phyloP scores from a whole-genome alignment of 2,888 invertebrate species.

The Thalpophila matura region DNA sequence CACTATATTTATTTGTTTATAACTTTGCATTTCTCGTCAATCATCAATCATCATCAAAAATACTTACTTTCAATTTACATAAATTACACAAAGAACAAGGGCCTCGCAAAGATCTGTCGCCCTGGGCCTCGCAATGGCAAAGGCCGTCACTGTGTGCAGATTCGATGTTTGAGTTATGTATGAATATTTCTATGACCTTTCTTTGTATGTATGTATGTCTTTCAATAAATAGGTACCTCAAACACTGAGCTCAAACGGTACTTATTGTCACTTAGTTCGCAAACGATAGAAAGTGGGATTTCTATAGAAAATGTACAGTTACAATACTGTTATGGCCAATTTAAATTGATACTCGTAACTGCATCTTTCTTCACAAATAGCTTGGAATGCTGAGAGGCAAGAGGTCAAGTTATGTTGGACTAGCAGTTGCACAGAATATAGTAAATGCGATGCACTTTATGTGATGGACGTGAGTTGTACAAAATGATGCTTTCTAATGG shows the following conservation, averaged over 20 bases:
- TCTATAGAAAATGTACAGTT: conserved; percentile 61
- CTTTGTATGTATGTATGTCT: background rate
- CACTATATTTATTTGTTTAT: too few species aligned
- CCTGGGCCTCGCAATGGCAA: too few species aligned
- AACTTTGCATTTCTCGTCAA: too few species aligned
- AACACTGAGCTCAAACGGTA: conserved; percentile 16
- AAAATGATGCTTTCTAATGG: conserved; percentile 57
- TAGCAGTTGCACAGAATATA: conserved; percentile 13
- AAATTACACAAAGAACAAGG: too few species aligned
- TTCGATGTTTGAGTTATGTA: too few species aligned
- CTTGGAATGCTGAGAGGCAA: background rate
- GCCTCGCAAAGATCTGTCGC: too few species aligned
- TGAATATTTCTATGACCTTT: background rate
- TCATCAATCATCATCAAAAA: too few species aligned
- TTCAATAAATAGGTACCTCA: conserved; percentile 7
- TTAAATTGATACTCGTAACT: conserved; percentile 19
- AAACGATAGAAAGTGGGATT: conserved; percentile 60
- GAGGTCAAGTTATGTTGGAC: conserved; percentile 26
- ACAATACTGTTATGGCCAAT: conserved; percentile 33
- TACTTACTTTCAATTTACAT: too few species aligned
- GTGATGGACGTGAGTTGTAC: conserved; percentile 44
- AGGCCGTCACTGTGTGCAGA: too few species aligned
- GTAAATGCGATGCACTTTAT: conserved; percentile 49
- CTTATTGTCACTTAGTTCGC: conserved; percentile 14
- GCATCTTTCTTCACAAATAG: conserved; percentile 31